Evolutionary conservation across 2,888 invertebrate species (phyloP).

Genomic region (Pseudococcus longispinus): DNA sequence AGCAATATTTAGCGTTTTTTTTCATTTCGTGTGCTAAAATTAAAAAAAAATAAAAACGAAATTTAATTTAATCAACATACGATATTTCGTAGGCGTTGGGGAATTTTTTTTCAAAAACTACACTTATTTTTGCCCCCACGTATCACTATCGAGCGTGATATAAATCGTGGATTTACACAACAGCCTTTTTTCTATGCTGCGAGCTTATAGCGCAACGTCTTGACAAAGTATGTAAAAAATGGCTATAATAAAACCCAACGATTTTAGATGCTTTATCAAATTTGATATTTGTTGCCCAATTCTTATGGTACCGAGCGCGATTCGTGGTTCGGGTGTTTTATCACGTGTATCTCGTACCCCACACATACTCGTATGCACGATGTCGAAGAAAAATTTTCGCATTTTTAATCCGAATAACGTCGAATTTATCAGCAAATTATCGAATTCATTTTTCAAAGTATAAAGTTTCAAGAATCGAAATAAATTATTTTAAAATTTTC

Average conservation of each 20-base stretch:
- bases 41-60: too few relatives aligned
- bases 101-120: too few relatives aligned
- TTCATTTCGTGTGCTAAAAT: too few relatives aligned
- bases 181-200: background rate
- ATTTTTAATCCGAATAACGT: background rate
- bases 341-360: background rate
- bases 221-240: slow-evolving; percentile 34
- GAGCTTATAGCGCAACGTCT: background rate
- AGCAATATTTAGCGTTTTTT: too few relatives aligned
- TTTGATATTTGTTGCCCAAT: slow-evolving; percentile 6
- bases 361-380: background rate
- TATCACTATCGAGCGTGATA: background rate
- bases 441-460: background rate
- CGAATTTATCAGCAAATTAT: background rate
- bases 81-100: too few relatives aligned
- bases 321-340: slow-evolving; percentile 1
- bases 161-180: slow-evolving; percentile 22
- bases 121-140: background rate
- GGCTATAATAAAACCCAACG: background rate
- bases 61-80: too few relatives aligned
- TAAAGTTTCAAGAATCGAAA: background rate
- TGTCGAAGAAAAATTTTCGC: background rate
- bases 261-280: slow-evolving; percentile 16
- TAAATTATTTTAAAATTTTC: too few relatives aligned
- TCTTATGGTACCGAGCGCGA: background rate